Conservation (phyloP, 1,140 invertebrate genomes). For the Dendrolimus kikuchii region DNA sequence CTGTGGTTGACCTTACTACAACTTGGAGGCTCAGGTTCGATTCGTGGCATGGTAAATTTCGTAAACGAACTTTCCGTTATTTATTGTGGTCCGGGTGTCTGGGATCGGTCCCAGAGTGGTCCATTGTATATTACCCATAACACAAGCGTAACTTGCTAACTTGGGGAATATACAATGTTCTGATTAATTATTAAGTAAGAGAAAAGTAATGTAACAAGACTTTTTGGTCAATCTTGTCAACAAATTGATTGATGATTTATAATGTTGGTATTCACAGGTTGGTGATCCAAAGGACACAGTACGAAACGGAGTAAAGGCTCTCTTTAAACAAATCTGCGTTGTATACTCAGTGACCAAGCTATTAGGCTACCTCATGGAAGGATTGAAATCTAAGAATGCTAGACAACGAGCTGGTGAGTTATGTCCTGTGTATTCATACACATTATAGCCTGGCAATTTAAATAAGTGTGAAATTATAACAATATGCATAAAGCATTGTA, state of each 20-base stretch:
- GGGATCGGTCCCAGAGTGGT: no score
- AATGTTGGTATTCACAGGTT: constrained; percentile 74
- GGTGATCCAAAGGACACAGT: constrained; percentile 98
- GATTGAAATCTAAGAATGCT: constrained; percentile 96
- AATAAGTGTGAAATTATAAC: no score
- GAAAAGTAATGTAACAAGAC: background rate
- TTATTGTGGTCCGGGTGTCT: no score
- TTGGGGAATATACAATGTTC: no score
- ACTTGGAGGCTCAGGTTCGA: no score
- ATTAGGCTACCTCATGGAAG: constrained; percentile 93
- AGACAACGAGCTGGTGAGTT: constrained; percentile 89
- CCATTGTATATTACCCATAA: background rate
- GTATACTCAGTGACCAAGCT: constrained; percentile 93
- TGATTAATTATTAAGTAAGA: background rate
- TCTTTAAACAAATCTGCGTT: constrained; percentile 89
- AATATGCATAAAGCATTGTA: no score
- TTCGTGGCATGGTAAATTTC: no score
- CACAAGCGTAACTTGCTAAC: no score
- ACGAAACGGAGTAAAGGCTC: constrained; percentile 86
- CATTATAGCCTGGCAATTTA: no score
- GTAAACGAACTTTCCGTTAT: no score
- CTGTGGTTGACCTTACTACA: no score
- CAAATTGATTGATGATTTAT: background rate
- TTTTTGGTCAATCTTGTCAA: background rate
- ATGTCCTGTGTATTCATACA: background rate